A percentile compares a stretch with the other conserved stretches of the same genome.
These are phyloP conservation scores for Chromobotia macracanthus DNA, from an alignment of 2,797 vertebrate species.

Conservation along the genomic window DNA sequence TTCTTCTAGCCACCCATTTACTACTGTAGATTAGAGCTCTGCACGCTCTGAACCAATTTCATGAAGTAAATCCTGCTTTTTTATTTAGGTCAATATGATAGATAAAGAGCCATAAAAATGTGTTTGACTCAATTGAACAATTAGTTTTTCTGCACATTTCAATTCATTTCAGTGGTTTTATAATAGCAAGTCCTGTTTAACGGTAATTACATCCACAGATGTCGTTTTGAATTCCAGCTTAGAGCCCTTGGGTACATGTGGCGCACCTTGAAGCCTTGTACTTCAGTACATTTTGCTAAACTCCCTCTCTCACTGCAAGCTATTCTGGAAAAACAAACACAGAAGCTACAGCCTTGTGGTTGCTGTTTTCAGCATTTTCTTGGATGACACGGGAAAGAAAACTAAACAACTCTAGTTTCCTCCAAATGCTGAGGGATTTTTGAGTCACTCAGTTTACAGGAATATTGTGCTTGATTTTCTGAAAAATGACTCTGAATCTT, in stretches of 20 bases:
- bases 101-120: not conserved
- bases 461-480: not conserved
- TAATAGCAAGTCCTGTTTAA: constrained; percentile 49
- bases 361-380: not conserved
- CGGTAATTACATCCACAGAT: constrained; percentile 73
- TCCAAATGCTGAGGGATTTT: constrained; percentile 14
- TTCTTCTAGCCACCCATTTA: not conserved
- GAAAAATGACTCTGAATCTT: not conserved
- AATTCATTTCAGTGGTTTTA: constrained; percentile 40
- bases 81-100: not conserved
- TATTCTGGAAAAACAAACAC: constrained; percentile 39
- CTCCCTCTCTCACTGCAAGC: constrained; percentile 6
- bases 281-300: constrained; percentile 7
- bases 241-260: constrained; percentile 53
- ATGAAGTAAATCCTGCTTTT: not conserved
- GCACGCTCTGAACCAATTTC: not conserved
- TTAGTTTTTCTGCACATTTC: constrained; percentile 28
- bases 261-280: constrained; percentile 57
- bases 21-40: not conserved
- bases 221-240: constrained; percentile 67
- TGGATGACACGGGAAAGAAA: not conserved
- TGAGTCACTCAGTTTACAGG: not conserved
- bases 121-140: not conserved
- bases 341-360: constrained; percentile 2
- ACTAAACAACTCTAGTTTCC: not conserved